These are phyloP conservation scores for Hyaena hyaena DNA, from an alignment of 2,113 vertebrate genomes.

Conservation along the genomic window DNA sequence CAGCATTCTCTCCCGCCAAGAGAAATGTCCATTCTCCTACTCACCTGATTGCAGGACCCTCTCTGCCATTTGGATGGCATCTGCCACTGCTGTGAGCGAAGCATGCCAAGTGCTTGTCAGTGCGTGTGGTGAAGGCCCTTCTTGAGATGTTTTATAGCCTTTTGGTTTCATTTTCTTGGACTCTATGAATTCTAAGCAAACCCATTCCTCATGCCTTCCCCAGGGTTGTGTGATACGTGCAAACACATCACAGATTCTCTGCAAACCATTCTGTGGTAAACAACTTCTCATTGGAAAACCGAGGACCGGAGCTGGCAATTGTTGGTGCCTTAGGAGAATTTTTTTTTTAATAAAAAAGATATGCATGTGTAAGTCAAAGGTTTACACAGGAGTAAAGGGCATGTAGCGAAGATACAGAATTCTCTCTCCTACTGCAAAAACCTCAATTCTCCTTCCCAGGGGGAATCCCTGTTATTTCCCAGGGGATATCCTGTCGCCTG, in stretches of 20 bases:
- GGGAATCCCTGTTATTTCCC: background rate
- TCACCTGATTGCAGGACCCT: accelerated
- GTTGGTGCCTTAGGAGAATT: background rate
- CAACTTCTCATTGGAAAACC: background rate
- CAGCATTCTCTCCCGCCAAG: accelerated
- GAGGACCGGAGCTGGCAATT: background rate
- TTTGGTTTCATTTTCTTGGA: background rate
- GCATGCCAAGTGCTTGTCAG: background rate
- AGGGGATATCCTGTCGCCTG: background rate
- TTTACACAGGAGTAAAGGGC: background rate
- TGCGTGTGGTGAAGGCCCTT: accelerated
- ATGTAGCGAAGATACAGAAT: background rate
- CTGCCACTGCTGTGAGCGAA: accelerated
- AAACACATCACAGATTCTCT: background rate
- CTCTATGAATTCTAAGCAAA: background rate
- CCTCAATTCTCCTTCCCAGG: background rate
- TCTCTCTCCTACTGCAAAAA: background rate
- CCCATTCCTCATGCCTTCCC: background rate
- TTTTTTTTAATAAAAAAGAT: background rate
- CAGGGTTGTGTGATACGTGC: background rate
- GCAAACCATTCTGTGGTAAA: background rate
- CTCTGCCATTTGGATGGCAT: too few relatives aligned
- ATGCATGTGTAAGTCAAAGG: accelerated
- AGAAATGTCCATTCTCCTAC: background rate
- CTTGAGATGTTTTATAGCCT: background rate